phyloP scores from a whole-genome alignment of 1,140 invertebrate species.

The Metopolophium dirhodum region DNA sequence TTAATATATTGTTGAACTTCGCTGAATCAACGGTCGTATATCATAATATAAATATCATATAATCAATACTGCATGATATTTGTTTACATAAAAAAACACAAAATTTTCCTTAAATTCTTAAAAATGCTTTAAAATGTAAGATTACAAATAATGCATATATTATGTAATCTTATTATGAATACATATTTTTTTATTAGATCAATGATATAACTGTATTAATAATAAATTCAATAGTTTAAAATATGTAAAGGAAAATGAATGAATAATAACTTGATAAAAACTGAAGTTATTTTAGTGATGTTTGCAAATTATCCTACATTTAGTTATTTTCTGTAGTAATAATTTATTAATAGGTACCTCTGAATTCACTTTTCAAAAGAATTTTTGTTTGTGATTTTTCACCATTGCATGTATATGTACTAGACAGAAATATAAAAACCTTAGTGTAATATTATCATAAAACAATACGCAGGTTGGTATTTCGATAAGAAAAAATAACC shows the following conservation, averaged over 20 bases:
- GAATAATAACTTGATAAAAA: neutral
- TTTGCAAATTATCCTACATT: neutral
- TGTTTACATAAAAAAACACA: neutral
- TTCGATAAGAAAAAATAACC: too few relatives aligned
- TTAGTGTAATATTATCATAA: too few relatives aligned
- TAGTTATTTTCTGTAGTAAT: neutral
- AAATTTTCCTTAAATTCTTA: neutral
- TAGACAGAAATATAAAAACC: too few relatives aligned
- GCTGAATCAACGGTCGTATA: neutral
- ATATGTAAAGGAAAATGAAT: neutral
- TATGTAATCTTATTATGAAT: neutral
- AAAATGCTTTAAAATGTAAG: neutral
- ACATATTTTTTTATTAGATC: neutral
- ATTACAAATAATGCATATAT: neutral
- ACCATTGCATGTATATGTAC: too few relatives aligned
- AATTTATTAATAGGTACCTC: neutral
- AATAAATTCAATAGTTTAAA: neutral
- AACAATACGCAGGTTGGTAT: too few relatives aligned
- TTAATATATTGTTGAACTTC: neutral
- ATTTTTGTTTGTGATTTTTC: too few relatives aligned
- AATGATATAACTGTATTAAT: neutral
- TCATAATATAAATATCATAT: neutral
- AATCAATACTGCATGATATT: neutral
- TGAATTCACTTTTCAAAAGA: too few relatives aligned
- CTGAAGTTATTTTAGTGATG: neutral